Base-by-base conservation (phyloP, 2,797 vertebrate genomes). In the Hippocampus kuda region DNA sequence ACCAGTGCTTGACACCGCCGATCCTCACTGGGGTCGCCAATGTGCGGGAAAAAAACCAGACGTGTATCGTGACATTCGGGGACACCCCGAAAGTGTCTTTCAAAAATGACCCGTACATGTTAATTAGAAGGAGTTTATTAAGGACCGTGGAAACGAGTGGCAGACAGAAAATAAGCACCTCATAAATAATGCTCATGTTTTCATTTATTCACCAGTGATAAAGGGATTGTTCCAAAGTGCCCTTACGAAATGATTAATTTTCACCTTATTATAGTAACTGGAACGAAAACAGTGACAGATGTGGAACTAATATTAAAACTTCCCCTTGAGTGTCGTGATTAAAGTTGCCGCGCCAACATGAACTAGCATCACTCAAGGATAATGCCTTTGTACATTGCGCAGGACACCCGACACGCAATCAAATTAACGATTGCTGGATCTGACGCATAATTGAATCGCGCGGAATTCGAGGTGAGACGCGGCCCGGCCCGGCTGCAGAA, bases 271-370 rank as follows among this genome's bases (percentile, higher is more conserved):
- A 42, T 26, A 54, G n/a, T 24, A 67, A 67, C 67, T 70, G 62
- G 53, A 77, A 77, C 38, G 65, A 73, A 72, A 83, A 66, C 76
- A 75, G 26, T 62, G 75, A 72, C 81, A 77, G 76, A 81, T 79
- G 65, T 76, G 68, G 65, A 76, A 76, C 73, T 67, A 76, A 83
- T 79, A 74, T 66, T 67, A 70, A 79, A 77, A 72, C 41, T 48
- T 62, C 46, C 70, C 68, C 51, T 1, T 44, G 7, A 72, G 70
- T 68, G 63, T 68, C 62, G 48, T 4, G 16, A 71, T 73, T 34
- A 77, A 49, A 49, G 26, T 65, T 49, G 12, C 63, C 26, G 24
- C 20, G 63, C 44, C 44, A 48, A 48, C 63, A 48, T 76, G 48
- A 72, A 73, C 65, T 46, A 64, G 54, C 66, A 16, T 65, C 63